Percentiles rank a stretch among this genome's conserved stretches.
Conservation (phyloP, 37 sponge, comb jelly and placozoan genomes). For the Spongilla lacustris region DNA sequence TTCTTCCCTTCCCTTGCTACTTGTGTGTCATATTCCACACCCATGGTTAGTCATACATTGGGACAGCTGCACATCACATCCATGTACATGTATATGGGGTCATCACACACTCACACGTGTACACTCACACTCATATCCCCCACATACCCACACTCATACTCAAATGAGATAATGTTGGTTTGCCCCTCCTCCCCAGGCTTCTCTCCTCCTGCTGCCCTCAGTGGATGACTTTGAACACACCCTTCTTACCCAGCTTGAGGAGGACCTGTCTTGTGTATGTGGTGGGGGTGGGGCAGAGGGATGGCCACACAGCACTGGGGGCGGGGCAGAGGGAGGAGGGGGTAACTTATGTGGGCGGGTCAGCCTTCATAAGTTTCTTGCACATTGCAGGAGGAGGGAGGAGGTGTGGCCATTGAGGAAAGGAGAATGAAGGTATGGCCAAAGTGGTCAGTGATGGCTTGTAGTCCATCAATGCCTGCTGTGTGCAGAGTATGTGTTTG, state of each 20-base stretch:
- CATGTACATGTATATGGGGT: too few species aligned
- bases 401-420: constrained; percentile 43
- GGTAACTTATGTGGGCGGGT: too few species aligned
- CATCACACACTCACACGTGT: too few species aligned
- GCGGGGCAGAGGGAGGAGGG: too few species aligned
- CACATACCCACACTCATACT: neutral
- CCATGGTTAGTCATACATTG: too few species aligned
- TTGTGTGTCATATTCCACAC: too few species aligned
- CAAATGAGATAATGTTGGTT: too few species aligned
- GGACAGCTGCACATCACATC: too few species aligned
- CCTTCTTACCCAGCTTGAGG: constrained; percentile 7
- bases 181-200: constrained; percentile 23
- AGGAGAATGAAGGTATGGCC: constrained; percentile 51
- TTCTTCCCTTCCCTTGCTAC: too few species aligned
- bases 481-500: neutral
- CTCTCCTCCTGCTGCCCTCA: constrained; percentile 52
- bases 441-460: neutral
- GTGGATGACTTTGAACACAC: constrained; percentile 58
- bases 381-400: neutral
- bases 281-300: neutral
- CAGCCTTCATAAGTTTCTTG: too few species aligned
- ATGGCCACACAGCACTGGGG: too few species aligned
- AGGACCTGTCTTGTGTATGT: constrained; percentile 26
- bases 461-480: too few species aligned
- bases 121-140: neutral